Base-by-base conservation (phyloP, 1,140 invertebrate species). In the Drosophila pallidifrons region DNA sequence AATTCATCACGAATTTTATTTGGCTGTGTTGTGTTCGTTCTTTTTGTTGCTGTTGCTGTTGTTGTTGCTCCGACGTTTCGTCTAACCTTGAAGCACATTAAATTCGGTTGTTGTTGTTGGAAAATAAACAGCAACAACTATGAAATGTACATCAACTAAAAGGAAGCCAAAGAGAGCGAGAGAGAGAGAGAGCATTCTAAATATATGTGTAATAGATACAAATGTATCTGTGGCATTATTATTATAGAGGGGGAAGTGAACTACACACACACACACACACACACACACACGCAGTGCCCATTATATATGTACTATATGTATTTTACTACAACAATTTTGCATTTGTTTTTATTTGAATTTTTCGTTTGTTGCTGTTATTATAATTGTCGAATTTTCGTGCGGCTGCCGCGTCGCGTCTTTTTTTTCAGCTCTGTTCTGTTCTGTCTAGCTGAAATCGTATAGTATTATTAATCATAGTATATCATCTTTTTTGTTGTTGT, bases 1-100 rank as follows among this genome's bases (percentile, higher is more conserved):
- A 88, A 87, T 83, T 88, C 82, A 87, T 87, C 82, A 87, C 82
- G 83, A 87, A 78, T 87, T 82, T 87, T 80, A 87, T 87, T 88
- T 87, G 74, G 69, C 72, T 85, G 79, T 85, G 61, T 70, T 38
- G 35, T 38, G 35, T 38, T 38, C 35, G 77, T 77, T 83, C 61
- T 77, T 59, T 79, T 59, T 70, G 45, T 60, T 60, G 52, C 35
- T 65, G 51, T 70, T 60, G 41, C 45, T 65, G 47, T 45, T 75
- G 52, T 32, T 47, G 58, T 59, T 45, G 59, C 47, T 38, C 45
- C 67, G 63, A 47, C 61, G 73, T 64, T 81, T 52, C 64, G 73
- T 64, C 81, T 83, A 87, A 87, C 83, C 83, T 87, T 87, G 83
- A 88, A 69, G 85, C 85, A 88, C 83, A 87, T 87, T 87, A 72